Evolutionary conservation across 2,113 vertebrate species (phyloP).

Genomic region (Amphiprion percula): DNA sequence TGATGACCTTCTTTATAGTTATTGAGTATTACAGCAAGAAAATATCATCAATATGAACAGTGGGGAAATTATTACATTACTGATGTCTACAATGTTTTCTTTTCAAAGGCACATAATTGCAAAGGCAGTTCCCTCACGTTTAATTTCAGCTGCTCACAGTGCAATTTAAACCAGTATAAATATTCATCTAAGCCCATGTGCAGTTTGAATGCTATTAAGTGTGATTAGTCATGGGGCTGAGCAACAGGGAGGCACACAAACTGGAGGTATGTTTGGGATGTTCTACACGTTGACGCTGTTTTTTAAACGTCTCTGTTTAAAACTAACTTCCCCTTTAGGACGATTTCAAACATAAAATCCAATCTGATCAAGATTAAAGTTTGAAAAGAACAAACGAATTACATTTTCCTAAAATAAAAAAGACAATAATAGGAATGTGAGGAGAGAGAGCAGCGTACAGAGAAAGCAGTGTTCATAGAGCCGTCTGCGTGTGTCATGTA

Average conservation of each 20-base stretch:
- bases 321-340: no score
- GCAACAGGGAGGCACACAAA: not conserved
- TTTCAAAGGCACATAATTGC: not conserved
- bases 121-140: not conserved
- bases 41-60: no score
- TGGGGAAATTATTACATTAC: not conserved
- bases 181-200: slow-evolving; percentile 5
- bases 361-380: not conserved
- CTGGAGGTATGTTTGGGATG: not conserved
- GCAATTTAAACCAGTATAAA: slow-evolving; percentile 38
- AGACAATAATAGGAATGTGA: not conserved
- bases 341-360: no score
- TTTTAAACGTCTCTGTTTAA: no score
- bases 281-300: not conserved
- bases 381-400: not conserved
- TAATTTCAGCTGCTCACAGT: slow-evolving; percentile 16
- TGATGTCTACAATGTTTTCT: not conserved
- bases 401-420: not conserved
- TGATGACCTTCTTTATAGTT: no score
- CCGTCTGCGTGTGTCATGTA: no score
- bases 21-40: no score
- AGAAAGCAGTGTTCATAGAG: not conserved
- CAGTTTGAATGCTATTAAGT: no score
- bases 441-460: not conserved
- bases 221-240: no score